phyloP scores from a whole-genome alignment of 1,140 invertebrate species.

The Aphaenogaster ashmeadi region DNA sequence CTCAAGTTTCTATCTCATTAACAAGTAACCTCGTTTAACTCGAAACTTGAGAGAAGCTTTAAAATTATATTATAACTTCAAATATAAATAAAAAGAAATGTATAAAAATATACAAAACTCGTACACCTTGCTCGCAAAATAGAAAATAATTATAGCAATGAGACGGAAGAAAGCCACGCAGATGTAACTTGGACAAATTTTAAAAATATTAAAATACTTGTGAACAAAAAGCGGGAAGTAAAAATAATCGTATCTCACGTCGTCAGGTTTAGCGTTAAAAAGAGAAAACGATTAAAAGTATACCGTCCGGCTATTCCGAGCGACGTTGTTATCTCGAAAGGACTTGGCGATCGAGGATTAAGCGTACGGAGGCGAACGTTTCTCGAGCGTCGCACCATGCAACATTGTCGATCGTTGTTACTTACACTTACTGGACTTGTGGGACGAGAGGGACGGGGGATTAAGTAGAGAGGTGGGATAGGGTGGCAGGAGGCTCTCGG shows the following conservation, averaged over 20 bases:
- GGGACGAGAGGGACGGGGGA: conserved; percentile 85
- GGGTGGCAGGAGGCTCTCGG: conserved; percentile 86
- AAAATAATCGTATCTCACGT: background rate
- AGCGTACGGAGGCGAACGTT: conserved; percentile 18
- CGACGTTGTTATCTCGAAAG: conserved; percentile 22
- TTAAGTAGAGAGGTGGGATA: conserved; percentile 86
- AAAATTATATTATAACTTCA: conserved; percentile 1
- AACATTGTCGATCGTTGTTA: conserved; percentile 58
- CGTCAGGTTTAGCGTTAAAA: conserved; percentile 14
- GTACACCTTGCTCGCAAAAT: background rate
- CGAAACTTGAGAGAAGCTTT: conserved; percentile 16
- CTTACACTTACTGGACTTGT: conserved; percentile 87
- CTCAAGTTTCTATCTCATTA: conserved; percentile 30
- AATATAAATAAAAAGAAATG: background rate
- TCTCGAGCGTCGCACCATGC: conserved; percentile 37
- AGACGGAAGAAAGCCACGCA: background rate
- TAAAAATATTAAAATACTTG: background rate
- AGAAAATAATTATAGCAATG: background rate
- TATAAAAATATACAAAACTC: conserved; percentile 13
- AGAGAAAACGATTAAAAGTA: conserved; percentile 17
- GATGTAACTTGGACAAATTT: background rate
- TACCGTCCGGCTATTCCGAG: background rate
- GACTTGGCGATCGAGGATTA: conserved; percentile 31
- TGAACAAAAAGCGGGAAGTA: background rate
- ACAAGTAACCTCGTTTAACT: conserved; percentile 36